Base-by-base conservation (phyloP, 2,797 vertebrate genomes). In the Rhinichthys osculus region DNA sequence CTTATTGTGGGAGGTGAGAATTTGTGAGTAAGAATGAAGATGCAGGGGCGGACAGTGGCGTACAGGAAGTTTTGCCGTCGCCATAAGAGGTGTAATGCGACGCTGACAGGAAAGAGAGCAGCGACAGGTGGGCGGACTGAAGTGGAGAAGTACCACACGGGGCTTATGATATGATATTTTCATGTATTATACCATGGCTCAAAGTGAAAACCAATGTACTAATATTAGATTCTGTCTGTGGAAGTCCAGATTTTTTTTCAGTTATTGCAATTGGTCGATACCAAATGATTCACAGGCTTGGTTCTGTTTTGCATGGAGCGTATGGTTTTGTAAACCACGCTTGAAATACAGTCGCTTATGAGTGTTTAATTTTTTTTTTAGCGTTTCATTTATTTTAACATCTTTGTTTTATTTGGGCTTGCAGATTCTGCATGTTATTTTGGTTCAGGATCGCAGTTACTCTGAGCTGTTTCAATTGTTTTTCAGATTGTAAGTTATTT, bases 91-190 rank as follows among this genome's bases (percentile, higher is more conserved):
- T 72, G 40, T 52, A 5, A 42, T 19, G 11, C 67, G 64, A 27
- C 64, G 38, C 70, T 89, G 76, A 88, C 89, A 88, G 89, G 89
- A 89, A 89, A 88, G 81, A 83, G 71, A 64, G 79, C 85, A 59
- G 35, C 3, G 42, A 44, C 54, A 59, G 85, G 87, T 88, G 88
- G 88, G 88, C 78, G 86, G 79, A 82, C 73, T 82, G 59, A 66
- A 62, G 71, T 50, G 82, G 74, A 86, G 78, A 85, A 78, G 40
- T 82, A 57, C 40, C 40, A 59, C 62, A 78, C 30, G 35, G 3
- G 30, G 47, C 42, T 81, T 21, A 54, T 50, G 47, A 50, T 81
- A 64, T 85, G 59, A 79, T 52, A 78, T 59, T 79, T 85, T 67
- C 74, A 35, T 84, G 64, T 71, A 5, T 67, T 23, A 23, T 71